Conservation (phyloP, 2,113 vertebrate genomes). For the Elachura formosa region DNA sequence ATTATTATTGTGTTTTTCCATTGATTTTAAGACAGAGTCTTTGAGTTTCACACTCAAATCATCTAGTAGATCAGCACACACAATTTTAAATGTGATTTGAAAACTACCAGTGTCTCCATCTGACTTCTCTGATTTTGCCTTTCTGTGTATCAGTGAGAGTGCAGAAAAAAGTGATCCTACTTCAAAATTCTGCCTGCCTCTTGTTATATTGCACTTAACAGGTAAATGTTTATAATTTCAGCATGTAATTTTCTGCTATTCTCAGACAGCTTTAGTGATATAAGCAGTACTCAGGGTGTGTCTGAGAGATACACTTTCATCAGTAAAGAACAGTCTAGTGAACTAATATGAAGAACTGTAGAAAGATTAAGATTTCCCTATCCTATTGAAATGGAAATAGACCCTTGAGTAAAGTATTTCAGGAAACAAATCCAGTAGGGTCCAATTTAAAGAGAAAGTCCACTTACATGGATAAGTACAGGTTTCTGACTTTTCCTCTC, state of each 20-base stretch:
- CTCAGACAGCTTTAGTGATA: not conserved
- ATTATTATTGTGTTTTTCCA: not conserved
- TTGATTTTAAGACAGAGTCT: not conserved
- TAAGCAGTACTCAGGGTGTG: not conserved
- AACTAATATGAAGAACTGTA: not conserved
- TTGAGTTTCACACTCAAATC: not conserved
- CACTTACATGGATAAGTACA: not conserved
- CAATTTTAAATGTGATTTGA: not conserved
- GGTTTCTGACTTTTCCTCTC: not conserved
- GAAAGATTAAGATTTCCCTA: constrained; percentile 16
- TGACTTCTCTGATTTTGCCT: not conserved
- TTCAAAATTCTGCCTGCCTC: not conserved
- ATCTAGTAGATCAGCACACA: not conserved
- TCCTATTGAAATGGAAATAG: not conserved
- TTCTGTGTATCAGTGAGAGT: not conserved
- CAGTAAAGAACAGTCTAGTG: not conserved
- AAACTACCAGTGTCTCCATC: not conserved
- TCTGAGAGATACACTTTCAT: not conserved
- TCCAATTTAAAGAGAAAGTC: not conserved
- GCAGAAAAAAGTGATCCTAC: not conserved
- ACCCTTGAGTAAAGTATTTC: constrained; percentile 12
- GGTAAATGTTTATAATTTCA: not conserved
- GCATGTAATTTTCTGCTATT: not conserved
- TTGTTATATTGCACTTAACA: not conserved
- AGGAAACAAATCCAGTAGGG: constrained; percentile 1